Base-by-base conservation (phyloP, 2,797 vertebrate genomes). In the Rhynchotus rufescens region DNA sequence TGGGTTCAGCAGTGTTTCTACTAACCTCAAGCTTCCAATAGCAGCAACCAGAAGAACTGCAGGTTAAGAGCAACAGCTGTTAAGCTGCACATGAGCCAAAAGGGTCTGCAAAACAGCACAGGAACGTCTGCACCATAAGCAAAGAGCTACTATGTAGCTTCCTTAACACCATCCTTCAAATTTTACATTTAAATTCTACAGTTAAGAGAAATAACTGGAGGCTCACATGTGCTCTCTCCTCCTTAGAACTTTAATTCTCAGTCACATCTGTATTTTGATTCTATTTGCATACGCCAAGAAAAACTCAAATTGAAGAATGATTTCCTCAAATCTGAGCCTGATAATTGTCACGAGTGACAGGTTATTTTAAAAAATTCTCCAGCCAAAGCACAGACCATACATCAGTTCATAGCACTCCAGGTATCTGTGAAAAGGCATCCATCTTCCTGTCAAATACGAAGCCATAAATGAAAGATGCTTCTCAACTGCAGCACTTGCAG, bases 291-390 rank as follows among this genome's bases (percentile, higher is more conserved):
- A 44, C 7, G 5, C 10, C 45, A 75, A 49, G 25, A 8, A 84
- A 90, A 92, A 65, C 15, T 10, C 9, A 32, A 38, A 44, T 14
- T 21, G 12, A 30, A 66, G 30, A 76, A 85, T 45, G 17, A 12
- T 4, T 72, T 75, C 10, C 9, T 14, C 19, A 30, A 57, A 84
- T 25, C 30, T 36, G 26, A 92, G 80, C 4, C 13, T 78, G 20
- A 51, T 2, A 59, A 52, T 15, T 52, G 23, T 19, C 23, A 68
- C 0, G 0, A 3, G 21, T 47, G 6, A 60, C 12, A 81, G 32
- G 4, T 4, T 22, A 56, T 47, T 82, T 6, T 21, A 42, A 83
- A 17, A 15, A 8, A 62, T 25, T 8, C 12, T 6, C 9, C 8
- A 51, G 15, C 15, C 64, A 17, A 78, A 83, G 21, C 34, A 57